phyloP scores from a whole-genome alignment of 2,797 vertebrate genomes.

The Acridotheres tristis region DNA sequence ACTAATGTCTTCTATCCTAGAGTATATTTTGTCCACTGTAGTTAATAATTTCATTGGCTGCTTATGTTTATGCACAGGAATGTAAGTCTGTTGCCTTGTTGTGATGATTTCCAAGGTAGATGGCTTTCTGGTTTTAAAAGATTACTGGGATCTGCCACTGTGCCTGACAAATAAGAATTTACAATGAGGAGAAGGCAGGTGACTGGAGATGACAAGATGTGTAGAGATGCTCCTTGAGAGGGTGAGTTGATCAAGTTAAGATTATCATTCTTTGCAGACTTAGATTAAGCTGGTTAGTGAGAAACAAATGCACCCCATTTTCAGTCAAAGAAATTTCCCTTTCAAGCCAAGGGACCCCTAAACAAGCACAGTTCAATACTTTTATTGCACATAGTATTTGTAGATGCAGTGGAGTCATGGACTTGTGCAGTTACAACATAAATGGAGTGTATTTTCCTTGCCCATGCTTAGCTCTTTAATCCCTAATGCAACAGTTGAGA shows the following conservation, averaged over 20 bases:
- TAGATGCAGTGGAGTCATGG: not conserved
- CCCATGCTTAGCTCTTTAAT: not conserved
- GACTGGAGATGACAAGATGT: not conserved
- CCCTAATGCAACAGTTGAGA: not conserved
- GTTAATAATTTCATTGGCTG: not conserved
- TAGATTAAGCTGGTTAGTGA: not conserved
- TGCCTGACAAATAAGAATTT: not conserved
- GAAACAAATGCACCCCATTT: not conserved
- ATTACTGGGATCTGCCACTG: not conserved
- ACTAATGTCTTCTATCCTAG: not conserved
- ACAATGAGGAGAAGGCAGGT: not conserved
- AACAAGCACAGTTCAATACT: not conserved
- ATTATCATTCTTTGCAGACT: not conserved
- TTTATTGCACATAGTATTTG: not conserved
- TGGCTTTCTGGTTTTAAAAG: not conserved
- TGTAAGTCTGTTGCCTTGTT: not conserved
- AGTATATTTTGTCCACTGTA: not conserved
- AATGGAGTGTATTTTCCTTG: not conserved
- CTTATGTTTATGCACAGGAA: not conserved
- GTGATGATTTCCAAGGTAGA: not conserved
- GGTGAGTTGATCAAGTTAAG: not conserved
- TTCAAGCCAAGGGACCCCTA: not conserved
- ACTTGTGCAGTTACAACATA: not conserved
- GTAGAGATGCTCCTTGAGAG: not conserved
- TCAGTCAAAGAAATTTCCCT: not conserved